A percentile compares a stretch with the other conserved stretches of the same genome.
phyloP scores from a whole-genome alignment of 1,140 invertebrate species.

The Euwallacea similis region DNA sequence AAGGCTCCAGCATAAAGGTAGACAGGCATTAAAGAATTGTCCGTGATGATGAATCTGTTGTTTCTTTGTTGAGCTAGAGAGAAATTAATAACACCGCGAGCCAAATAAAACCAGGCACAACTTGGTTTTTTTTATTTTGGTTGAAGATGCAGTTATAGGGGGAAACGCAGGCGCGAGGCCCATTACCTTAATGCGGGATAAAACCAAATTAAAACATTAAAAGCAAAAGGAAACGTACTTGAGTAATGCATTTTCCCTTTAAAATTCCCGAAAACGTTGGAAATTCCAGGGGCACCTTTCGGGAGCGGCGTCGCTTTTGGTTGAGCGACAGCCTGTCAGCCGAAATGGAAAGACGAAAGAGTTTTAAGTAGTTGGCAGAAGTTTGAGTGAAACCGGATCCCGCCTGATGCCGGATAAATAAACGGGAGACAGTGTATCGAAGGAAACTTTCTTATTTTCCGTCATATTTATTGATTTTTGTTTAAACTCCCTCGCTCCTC shows the following conservation, averaged over 20 bases:
- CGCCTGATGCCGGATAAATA: conserved; percentile 46
- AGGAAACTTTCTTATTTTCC: conserved; percentile 35
- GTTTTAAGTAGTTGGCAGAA: conserved; percentile 54
- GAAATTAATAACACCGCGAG: conserved; percentile 14
- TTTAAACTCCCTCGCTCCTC: conserved; percentile 10
- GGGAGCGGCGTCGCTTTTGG: conserved; percentile 41
- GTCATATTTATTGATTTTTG: conserved; percentile 37
- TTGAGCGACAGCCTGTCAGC: conserved; percentile 53
- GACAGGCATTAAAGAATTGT: conserved; percentile 30
- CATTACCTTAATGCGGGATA: no score
- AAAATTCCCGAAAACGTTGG: conserved; percentile 40
- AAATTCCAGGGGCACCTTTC: conserved; percentile 39
- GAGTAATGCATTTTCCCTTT: conserved; percentile 23
- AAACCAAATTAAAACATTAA: conserved; percentile 22
- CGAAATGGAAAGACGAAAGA: conserved; percentile 53
- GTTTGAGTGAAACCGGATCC: conserved; percentile 47
- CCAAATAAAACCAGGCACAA: not conserved
- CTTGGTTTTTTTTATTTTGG: not conserved
- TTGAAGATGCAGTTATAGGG: no score
- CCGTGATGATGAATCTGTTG: conserved; percentile 23
- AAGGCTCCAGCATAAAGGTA: conserved; percentile 25
- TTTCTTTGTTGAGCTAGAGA: conserved; percentile 23
- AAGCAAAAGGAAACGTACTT: not conserved
- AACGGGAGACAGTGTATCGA: conserved; percentile 37
- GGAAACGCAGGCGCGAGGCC: no score